phyloP scores from a whole-genome alignment of 2,113 vertebrate genomes.

The Drymodes brunneopygia region DNA sequence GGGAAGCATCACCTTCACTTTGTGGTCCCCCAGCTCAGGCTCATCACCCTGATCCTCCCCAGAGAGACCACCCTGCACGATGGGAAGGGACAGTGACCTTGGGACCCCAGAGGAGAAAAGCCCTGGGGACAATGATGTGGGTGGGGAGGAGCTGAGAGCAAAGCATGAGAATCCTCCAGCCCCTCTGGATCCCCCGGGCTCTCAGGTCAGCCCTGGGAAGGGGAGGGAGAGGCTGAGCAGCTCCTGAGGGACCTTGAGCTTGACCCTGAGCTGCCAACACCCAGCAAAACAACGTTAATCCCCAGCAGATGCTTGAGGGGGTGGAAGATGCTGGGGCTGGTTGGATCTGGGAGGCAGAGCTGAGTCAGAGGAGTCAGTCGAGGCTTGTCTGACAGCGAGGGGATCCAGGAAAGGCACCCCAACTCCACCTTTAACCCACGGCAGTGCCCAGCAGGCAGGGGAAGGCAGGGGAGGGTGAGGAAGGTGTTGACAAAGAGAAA shows the following conservation, averaged over 20 bases:
- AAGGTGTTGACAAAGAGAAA: not conserved
- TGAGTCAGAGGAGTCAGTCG: not conserved
- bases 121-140: not conserved
- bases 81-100: not conserved
- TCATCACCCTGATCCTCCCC: not conserved
- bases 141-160: not conserved
- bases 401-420: not conserved
- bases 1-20: not conserved
- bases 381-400: not conserved
- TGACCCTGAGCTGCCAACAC: not conserved
- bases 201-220: not conserved
- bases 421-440: not conserved
- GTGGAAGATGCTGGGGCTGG: not conserved
- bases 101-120: not conserved
- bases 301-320: not conserved
- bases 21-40: not conserved
- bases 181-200: too few relatives aligned
- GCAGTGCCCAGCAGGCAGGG: not conserved
- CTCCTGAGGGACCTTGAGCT: not conserved
- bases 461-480: not conserved
- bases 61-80: rapidly evolving
- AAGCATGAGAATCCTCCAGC: not conserved
- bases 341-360: not conserved
- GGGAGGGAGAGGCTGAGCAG: not conserved
- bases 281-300: not conserved